Base-by-base conservation (phyloP, 1,140 invertebrate species). In the Bombus superbus region DNA sequence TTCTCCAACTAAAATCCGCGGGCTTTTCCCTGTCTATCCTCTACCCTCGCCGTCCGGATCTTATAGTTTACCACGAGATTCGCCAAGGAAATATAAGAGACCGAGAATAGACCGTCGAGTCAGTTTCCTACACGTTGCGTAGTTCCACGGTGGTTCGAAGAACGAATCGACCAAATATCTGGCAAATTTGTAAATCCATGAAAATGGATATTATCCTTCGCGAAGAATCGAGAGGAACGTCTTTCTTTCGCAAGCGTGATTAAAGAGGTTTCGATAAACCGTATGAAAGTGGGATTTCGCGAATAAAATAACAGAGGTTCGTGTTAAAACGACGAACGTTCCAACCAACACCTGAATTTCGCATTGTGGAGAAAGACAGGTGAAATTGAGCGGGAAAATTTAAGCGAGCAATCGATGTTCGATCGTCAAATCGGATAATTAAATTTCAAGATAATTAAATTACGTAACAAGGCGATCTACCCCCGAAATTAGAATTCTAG, bases 1-100 rank as follows among this genome's bases (percentile, higher is more conserved):
- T 85, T 83, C 74, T 15, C 68, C 53, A 64, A 80, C 76, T 35
- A 18, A 80, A 73, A 80, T 72, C 77, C 68, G 38, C 76, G 68
- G 69, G 32, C 57, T 85, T 69, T 84, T 8, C 35, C 11, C 47
- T 32, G 64, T 66, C 64, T 66, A 38, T 62, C 57, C 53, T 28
- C 22, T 2, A 2, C 9, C 6, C 47, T 40, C 22, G 1, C 10
- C 42, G 5, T 44, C 40, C 11, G 13, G 6, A 1, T 15, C 40
- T 25, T 25, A n/a, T 25, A 4, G 77, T 66, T 79, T 44, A 80
- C 42, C 32, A 25, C 64, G 22, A 59, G 40, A 35, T 6, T n/a
- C 28, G 25, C 40, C 22, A 8, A 44, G 81, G 22, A 74, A 47
- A 57, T 81, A 81, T 64, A 40, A 62, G 25, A 28, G 35, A 6